These are phyloP conservation scores for Corydoras maculifer DNA, from an alignment of 2,113 vertebrate genomes.

Conservation along the genomic window DNA sequence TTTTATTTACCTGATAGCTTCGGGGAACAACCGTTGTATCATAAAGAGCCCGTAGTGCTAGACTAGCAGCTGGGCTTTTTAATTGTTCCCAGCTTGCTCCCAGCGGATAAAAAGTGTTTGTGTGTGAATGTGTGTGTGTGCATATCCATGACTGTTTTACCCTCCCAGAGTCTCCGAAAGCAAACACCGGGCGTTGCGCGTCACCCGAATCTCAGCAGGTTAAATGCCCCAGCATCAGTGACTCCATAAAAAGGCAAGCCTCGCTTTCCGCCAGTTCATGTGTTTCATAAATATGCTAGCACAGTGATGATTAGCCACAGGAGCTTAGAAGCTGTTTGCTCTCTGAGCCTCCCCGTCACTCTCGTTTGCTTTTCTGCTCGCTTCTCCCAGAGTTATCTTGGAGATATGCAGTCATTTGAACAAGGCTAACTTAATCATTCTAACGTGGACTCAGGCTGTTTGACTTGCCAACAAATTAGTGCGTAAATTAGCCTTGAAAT, in stretches of 20 bases:
- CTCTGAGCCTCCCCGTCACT: constrained; percentile 30
- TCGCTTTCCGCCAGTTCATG: constrained; percentile 7
- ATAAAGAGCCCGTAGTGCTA: constrained; percentile 20
- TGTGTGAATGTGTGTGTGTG: constrained; percentile 16
- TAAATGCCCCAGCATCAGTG: constrained; percentile 19
- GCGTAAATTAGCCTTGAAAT: constrained; percentile 44
- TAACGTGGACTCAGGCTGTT: constrained; percentile 42
- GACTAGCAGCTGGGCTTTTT: constrained; percentile 31
- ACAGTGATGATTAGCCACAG: constrained; percentile 33
- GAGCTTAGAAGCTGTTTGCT: constrained; percentile 39
- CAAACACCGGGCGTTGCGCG: constrained; percentile 6
- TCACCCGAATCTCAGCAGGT: constrained; percentile 12
- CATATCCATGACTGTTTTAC: constrained; percentile 4
- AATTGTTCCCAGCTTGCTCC: constrained; percentile 28
- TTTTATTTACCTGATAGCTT: constrained; percentile 29
- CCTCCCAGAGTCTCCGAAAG: constrained; percentile 4
- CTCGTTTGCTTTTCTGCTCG: constrained; percentile 40
- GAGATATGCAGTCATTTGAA: constrained; percentile 40
- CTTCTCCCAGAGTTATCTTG: constrained; percentile 32
- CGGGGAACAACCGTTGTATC: constrained; percentile 15
- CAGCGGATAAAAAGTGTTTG: constrained; percentile 18
- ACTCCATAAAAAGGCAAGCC: constrained; percentile 6
- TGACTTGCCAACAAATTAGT: constrained; percentile 47
- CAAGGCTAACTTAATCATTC: constrained; percentile 45
- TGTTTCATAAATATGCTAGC: constrained; percentile 40